Percentiles rank a stretch among this genome's conserved stretches.
phyloP scores from a whole-genome alignment of 2,113 vertebrate species.

The Eclectus roratus region DNA sequence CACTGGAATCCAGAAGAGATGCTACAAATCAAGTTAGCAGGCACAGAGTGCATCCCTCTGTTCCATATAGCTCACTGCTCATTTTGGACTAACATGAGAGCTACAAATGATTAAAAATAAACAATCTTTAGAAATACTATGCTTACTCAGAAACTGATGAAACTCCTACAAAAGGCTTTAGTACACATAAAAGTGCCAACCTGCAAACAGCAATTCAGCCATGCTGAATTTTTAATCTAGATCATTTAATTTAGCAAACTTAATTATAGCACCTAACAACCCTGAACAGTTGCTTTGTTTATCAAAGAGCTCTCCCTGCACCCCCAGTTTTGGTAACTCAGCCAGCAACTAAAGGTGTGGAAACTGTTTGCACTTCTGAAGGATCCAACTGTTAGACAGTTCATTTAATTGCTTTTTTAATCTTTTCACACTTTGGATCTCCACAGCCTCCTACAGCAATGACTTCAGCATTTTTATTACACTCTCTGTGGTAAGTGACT shows the following conservation, averaged over 20 bases:
- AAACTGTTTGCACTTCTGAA: not conserved
- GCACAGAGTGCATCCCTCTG: not conserved
- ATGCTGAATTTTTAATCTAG: not conserved
- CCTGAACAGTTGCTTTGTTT: not conserved
- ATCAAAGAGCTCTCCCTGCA: not conserved
- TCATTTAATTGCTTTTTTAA: not conserved
- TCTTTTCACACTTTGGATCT: not conserved
- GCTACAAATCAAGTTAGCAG: not conserved
- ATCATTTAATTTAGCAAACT: not conserved
- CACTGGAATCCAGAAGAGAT: not conserved
- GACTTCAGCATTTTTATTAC: not conserved
- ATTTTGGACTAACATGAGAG: not conserved
- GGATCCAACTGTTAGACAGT: not conserved
- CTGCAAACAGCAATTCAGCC: not conserved
- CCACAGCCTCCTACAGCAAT: not conserved
- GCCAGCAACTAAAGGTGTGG: not conserved
- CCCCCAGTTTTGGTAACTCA: not conserved
- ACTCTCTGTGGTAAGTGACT: not conserved
- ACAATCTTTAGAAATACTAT: not conserved
- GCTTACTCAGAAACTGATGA: not conserved
- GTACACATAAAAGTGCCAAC: not conserved
- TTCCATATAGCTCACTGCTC: not conserved
- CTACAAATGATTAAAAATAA: not conserved
- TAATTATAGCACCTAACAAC: not conserved
- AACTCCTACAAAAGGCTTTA: not conserved